Percentiles rank a stretch among this genome's conserved stretches.
Evolutionary conservation across 2,113 vertebrate genomes (phyloP).

Genomic region (Sceloporus tristichus): DNA sequence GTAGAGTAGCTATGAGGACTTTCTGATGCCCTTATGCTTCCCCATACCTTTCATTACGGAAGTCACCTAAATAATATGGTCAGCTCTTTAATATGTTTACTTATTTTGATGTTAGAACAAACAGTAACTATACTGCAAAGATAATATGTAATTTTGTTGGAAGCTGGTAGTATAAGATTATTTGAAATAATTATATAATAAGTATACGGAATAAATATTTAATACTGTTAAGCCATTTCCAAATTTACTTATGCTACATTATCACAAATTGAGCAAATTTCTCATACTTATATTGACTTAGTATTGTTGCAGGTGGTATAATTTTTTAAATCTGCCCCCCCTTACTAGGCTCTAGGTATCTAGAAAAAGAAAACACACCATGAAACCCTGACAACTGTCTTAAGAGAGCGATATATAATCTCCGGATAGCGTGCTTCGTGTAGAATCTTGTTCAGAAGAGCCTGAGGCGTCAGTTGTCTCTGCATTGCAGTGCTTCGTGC

Average conservation of each 20-base stretch:
- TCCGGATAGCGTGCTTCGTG: conserved; percentile 63
- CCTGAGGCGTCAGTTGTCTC: conserved; percentile 65
- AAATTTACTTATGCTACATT: background rate
- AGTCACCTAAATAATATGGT: background rate
- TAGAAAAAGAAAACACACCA: conserved; percentile 33
- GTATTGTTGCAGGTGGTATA: background rate
- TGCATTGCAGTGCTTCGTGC: conserved; percentile 58
- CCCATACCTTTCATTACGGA: background rate
- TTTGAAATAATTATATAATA: too few relatives aligned
- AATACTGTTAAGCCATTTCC: background rate
- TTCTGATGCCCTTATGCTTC: background rate
- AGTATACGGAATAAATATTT: too few relatives aligned
- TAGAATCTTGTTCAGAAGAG: conserved; percentile 64
- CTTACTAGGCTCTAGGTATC: conserved; percentile 36
- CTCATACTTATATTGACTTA: conserved; percentile 3
- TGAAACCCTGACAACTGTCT: conserved; percentile 55
- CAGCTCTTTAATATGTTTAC: background rate
- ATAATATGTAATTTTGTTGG: too few relatives aligned
- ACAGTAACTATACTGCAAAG: too few relatives aligned
- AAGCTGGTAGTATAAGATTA: too few relatives aligned
- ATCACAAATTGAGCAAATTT: background rate
- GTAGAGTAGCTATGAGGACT: background rate
- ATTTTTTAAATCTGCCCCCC: background rate
- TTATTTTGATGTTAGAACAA: too few relatives aligned
- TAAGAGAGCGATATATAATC: conserved; percentile 42